Conservation (phyloP, 2,113 vertebrate species). For the Siniperca chuatsi region DNA sequence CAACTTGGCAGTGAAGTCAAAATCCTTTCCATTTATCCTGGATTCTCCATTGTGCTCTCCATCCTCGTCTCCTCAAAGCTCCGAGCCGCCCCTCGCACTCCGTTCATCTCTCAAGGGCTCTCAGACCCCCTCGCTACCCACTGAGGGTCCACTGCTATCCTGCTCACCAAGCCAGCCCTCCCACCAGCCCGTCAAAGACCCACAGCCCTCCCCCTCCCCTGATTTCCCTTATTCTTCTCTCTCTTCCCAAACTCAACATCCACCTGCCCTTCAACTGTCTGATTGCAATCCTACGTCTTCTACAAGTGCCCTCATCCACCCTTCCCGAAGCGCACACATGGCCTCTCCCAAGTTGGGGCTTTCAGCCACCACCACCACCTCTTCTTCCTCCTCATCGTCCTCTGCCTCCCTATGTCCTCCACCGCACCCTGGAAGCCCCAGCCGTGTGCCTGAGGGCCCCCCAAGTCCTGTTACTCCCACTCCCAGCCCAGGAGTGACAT, state of each 20-base stretch:
- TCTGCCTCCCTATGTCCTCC: constrained; percentile 83
- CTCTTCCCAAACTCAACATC: constrained; percentile 38
- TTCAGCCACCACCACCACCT: constrained; percentile 84
- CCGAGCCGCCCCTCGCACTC: constrained; percentile 35
- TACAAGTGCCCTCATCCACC: constrained; percentile 47
- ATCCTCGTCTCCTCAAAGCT: constrained; percentile 65
- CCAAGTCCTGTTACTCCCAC: constrained; percentile 87
- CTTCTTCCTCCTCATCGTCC: constrained; percentile 81
- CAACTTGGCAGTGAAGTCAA: constrained; percentile 72
- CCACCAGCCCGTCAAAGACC: constrained; percentile 52
- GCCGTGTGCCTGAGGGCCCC: constrained; percentile 85
- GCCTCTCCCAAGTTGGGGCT: constrained; percentile 86
- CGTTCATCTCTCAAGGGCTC: constrained; percentile 51
- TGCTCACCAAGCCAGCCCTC: constrained; percentile 42
- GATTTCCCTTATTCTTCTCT: constrained; percentile 40
- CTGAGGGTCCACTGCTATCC: constrained; percentile 34
- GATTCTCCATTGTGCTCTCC: constrained; percentile 66
- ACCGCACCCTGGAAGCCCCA: constrained; percentile 80
- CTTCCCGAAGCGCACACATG: constrained; percentile 70
- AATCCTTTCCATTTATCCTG: constrained; percentile 51
- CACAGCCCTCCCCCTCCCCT: constrained; percentile 46
- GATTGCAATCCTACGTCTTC: constrained; percentile 40
- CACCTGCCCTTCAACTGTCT: constrained; percentile 24
- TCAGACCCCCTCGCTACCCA: constrained; percentile 39
- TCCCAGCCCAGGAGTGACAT: constrained; percentile 85